A percentile compares a stretch with the other conserved stretches of the same genome.
These are phyloP conservation scores for Bugula neritina DNA, from an alignment of 2,888 invertebrate genomes.

Conservation along the genomic window DNA sequence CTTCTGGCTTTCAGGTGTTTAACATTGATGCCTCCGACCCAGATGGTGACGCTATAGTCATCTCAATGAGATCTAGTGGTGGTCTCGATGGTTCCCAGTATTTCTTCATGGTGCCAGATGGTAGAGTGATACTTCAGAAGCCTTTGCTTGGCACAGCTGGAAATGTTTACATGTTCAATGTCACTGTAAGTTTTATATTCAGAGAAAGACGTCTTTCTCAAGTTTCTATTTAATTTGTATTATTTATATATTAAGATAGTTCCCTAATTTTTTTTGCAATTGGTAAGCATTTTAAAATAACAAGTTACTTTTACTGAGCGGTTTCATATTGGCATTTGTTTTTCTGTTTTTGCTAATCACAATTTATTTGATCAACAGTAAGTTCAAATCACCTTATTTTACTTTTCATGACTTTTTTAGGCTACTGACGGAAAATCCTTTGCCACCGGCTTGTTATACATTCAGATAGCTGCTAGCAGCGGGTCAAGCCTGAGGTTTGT, in stretches of 20 bases:
- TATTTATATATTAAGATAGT: too few relatives aligned
- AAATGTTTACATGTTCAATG: neutral
- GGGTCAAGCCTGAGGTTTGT: neutral
- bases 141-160: neutral
- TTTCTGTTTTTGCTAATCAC: too few relatives aligned
- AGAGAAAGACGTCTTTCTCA: too few relatives aligned
- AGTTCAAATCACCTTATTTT: too few relatives aligned
- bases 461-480: neutral
- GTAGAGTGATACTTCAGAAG: slow-evolving; percentile 7
- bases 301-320: too few relatives aligned
- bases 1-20: neutral
- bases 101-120: slow-evolving; percentile 7
- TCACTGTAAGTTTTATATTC: slow-evolving; percentile 7
- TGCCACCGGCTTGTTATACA: neutral
- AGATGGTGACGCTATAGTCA: slow-evolving; percentile 30
- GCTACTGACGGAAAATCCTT: slow-evolving; percentile 1
- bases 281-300: too few relatives aligned
- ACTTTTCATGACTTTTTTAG: neutral
- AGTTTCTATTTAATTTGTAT: too few relatives aligned
- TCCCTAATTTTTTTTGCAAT: too few relatives aligned
- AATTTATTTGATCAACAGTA: too few relatives aligned
- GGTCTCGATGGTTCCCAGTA: neutral
- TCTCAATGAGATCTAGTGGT: neutral
- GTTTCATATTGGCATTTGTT: too few relatives aligned
- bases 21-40: slow-evolving; percentile 31